A percentile compares a stretch with the other conserved stretches of the same genome.
phyloP scores from a whole-genome alignment of 2,113 vertebrate species.

The Egretta garzetta region DNA sequence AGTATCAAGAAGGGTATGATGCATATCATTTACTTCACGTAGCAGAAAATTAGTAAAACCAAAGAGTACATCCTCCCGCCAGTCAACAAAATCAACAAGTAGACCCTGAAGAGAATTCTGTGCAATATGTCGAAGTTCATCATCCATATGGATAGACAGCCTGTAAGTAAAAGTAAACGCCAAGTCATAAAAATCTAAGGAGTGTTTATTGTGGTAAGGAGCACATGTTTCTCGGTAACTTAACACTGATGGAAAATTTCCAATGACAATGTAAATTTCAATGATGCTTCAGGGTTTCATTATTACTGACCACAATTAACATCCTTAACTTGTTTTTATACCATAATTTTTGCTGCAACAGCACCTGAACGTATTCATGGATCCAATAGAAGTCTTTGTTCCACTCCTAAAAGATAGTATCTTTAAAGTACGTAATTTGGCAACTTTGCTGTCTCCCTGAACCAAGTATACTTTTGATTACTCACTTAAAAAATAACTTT shows the following conservation, averaged over 20 bases:
- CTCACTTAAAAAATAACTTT: neutral
- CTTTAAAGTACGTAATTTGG: neutral
- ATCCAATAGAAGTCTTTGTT: neutral
- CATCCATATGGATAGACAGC: slow-evolving; percentile 98
- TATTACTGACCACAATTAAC: neutral
- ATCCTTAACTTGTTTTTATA: neutral
- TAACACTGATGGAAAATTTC: neutral
- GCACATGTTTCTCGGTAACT: neutral
- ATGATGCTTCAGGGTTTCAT: neutral
- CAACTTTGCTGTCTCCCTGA: neutral
- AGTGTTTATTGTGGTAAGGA: neutral
- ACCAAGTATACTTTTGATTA: neutral
- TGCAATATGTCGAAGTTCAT: slow-evolving; percentile 96
- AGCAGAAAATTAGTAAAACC: slow-evolving; percentile 96
- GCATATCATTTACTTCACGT: slow-evolving; percentile 94
- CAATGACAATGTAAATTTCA: neutral
- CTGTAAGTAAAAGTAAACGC: slow-evolving; percentile 63
- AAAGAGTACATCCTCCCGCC: slow-evolving; percentile 96
- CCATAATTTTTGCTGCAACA: neutral
- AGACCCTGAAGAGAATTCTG: slow-evolving; percentile 97
- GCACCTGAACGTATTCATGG: neutral
- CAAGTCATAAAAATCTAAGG: neutral
- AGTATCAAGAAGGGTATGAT: slow-evolving; percentile 92
- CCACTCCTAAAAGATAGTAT: neutral
- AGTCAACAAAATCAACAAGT: slow-evolving; percentile 94